Conservation (phyloP, 2,113 vertebrate species). For the Oostethus manadensis region DNA sequence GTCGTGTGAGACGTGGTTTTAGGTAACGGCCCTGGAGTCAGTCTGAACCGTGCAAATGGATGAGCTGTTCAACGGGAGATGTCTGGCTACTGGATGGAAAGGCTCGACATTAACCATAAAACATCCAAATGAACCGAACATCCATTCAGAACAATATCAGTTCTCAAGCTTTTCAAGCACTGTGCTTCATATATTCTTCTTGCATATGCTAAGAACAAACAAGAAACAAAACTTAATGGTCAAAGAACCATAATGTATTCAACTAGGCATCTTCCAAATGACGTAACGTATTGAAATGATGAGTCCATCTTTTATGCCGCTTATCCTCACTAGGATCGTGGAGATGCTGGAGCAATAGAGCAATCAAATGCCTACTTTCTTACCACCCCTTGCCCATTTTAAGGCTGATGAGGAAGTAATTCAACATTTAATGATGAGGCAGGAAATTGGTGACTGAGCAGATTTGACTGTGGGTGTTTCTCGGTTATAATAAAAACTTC, state of each 20-base stretch:
- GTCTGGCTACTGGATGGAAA: constrained; percentile 13
- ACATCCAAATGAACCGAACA: background rate
- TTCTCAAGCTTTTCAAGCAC: background rate
- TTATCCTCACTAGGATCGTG: no score
- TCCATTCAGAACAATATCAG: background rate
- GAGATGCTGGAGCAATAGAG: no score
- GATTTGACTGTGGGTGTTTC: constrained; percentile 2
- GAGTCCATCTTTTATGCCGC: no score
- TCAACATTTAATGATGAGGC: background rate
- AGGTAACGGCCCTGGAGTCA: constrained; percentile 48
- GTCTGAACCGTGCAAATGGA: constrained; percentile 51
- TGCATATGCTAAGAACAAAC: no score
- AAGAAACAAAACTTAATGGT: no score
- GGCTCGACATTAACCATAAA: constrained; percentile 22
- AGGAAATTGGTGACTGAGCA: background rate
- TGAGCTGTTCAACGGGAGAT: constrained; percentile 33
- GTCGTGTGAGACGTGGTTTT: constrained; percentile 33
- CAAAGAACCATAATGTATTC: no score
- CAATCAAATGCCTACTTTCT: constrained; percentile 11
- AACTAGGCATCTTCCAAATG: no score
- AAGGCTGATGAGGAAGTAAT: background rate
- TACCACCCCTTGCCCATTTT: constrained; percentile 3
- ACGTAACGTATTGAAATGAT: no score
- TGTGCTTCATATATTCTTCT: background rate
- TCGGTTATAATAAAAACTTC: background rate